phyloP scores from a whole-genome alignment of 2,888 invertebrate species.

The Nomada flava region DNA sequence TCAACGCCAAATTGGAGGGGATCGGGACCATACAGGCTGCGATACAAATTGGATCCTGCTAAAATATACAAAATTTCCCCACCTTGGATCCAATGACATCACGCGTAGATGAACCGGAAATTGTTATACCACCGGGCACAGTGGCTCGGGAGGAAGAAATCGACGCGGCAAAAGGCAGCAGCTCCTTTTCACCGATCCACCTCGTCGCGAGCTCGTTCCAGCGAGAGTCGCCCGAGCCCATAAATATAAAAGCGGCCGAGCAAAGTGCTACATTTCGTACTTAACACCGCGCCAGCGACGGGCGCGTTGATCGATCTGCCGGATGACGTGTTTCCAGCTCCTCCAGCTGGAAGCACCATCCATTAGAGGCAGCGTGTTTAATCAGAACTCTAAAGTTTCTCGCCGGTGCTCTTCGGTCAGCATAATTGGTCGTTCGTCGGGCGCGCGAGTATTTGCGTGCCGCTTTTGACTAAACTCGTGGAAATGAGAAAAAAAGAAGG shows the following conservation, averaged over 20 bases:
- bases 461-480: conserved; percentile 77
- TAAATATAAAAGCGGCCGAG: conserved; percentile 55
- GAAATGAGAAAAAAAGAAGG: conserved; percentile 63
- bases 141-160: background rate
- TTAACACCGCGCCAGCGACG: conserved; percentile 27
- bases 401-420: conserved; percentile 66
- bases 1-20: no score
- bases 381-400: conserved; percentile 83
- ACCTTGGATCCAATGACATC: no score
- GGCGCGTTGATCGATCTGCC: conserved; percentile 63
- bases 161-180: background rate
- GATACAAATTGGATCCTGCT: no score
- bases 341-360: conserved; percentile 77
- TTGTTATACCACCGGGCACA: no score
- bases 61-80: no score
- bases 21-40: no score
- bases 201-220: conserved; percentile 30
- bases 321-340: conserved; percentile 69
- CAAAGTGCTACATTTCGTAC: conserved; percentile 61
- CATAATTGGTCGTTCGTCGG: conserved; percentile 70
- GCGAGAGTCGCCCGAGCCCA: conserved; percentile 49
- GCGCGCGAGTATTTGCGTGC: conserved; percentile 78
- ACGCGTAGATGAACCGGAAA: no score
- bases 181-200: conserved; percentile 44
- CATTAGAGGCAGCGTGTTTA: conserved; percentile 82